Base-by-base conservation (phyloP, 2,797 vertebrate genomes). In the Danio albolineatus region DNA sequence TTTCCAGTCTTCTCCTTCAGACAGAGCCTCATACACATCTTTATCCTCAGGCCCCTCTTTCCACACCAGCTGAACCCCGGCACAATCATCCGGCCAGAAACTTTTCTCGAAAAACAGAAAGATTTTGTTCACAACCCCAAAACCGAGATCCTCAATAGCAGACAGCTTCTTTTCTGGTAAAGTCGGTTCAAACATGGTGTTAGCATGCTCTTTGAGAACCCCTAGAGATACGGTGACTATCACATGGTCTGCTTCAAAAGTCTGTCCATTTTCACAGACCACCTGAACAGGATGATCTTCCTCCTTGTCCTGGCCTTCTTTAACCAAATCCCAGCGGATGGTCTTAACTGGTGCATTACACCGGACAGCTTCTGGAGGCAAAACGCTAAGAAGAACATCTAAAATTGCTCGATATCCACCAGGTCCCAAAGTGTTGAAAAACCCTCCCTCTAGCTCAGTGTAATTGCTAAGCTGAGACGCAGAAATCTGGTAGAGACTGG, bases 41-140 rank as follows among this genome's bases (percentile, higher is more conserved):
- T 74, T 77, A 64, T 89, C 83, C 65, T 91, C 90, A 5, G 87
- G 88, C 5, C 90, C 90, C 6, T 86, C 57, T 1, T 89, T 77
- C 90, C 89, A 91, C 12, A 91, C 82, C 12, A 91, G 39, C 80
- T 91, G 90, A 71, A 91, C 85, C 41, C 90, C 89, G 1, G 71
- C 84, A 72, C 90, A 91, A 41, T 89, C 87, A 0, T 88, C 85
- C 2, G 89, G 89, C 90, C 90, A 91, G 82, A 91, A 91, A 38
- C 66, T 53, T 21, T 89, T 38, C 17, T 62, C 81, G 38, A 91
- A 91, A 79, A 85, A 83, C 65, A 91, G 82, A 80, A 88, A 91
- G 41, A 91, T 89, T 78, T 91, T 91, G 83, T 87, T 87, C 48
- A 91, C 90, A 0, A 82, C 84, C 4, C 90, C 90, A 77, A 91